Conservation (phyloP, 2,113 vertebrate species). For the Eupsittula cactorum region DNA sequence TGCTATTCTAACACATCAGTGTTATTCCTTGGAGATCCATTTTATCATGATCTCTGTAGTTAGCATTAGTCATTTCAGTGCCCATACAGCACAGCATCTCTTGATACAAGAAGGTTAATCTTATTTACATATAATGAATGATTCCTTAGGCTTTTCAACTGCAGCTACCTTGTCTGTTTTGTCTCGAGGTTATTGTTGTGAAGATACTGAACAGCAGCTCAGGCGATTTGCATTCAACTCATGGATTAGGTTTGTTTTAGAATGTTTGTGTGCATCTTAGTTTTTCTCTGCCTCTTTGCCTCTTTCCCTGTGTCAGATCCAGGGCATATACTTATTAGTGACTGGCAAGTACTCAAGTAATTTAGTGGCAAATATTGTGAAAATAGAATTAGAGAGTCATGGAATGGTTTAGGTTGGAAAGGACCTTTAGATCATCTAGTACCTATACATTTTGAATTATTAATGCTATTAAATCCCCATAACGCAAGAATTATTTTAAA, state of each 20-base stretch:
- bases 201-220: neutral
- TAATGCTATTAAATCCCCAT: neutral
- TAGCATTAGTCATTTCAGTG: neutral
- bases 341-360: neutral
- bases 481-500: neutral
- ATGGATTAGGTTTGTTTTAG: neutral
- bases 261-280: neutral
- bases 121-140: neutral
- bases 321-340: neutral
- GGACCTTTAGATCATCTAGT: neutral
- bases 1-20: neutral
- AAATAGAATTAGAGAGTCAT: neutral
- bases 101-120: neutral
- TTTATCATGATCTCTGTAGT: neutral
- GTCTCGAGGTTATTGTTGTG: neutral
- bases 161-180: neutral
- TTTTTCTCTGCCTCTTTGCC: neutral
- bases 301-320: neutral
- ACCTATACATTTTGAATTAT: neutral
- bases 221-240: neutral
- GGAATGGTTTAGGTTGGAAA: neutral
- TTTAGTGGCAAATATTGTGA: neutral
- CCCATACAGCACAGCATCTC: neutral
- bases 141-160: neutral
- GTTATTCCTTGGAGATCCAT: neutral